A percentile compares a stretch with the other conserved stretches of the same genome.
These are phyloP conservation scores for Pantelozetes paolii DNA, from an alignment of 2,888 invertebrate genomes.

Conservation along the genomic window DNA sequence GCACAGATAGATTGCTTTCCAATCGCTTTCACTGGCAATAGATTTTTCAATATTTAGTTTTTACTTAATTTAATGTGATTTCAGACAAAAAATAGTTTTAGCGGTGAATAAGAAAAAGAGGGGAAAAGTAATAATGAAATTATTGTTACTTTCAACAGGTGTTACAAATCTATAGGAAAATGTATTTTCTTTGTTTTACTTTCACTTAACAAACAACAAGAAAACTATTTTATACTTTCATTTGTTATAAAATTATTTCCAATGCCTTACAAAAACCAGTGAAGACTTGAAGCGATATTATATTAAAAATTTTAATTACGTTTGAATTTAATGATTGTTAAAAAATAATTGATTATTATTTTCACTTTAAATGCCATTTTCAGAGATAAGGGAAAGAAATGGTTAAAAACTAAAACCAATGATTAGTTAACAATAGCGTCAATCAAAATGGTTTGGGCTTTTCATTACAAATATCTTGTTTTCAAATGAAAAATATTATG, in stretches of 20 bases:
- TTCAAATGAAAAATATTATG: background rate
- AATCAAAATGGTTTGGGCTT: background rate
- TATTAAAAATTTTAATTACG: too few relatives aligned
- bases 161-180: slow-evolving; percentile 17
- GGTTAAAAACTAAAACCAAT: too few relatives aligned
- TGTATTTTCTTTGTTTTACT: background rate
- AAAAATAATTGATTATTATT: too few relatives aligned
- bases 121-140: background rate
- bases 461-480: background rate
- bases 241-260: too few relatives aligned
- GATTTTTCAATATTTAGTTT: slow-evolving; percentile 31
- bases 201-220: too few relatives aligned
- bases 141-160: slow-evolving; percentile 11
- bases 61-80: slow-evolving; percentile 29
- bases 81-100: slow-evolving; percentile 18
- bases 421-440: too few relatives aligned
- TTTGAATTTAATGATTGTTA: too few relatives aligned
- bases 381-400: too few relatives aligned
- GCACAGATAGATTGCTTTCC: slow-evolving; percentile 1
- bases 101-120: background rate
- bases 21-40: slow-evolving; percentile 29
- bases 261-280: too few relatives aligned
- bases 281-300: too few relatives aligned
- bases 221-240: background rate
- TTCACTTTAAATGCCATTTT: too few relatives aligned